A percentile compares a stretch with the other conserved stretches of the same genome.
phyloP scores from a whole-genome alignment of 2,113 vertebrate species.

The Oreotrochilus melanogaster region DNA sequence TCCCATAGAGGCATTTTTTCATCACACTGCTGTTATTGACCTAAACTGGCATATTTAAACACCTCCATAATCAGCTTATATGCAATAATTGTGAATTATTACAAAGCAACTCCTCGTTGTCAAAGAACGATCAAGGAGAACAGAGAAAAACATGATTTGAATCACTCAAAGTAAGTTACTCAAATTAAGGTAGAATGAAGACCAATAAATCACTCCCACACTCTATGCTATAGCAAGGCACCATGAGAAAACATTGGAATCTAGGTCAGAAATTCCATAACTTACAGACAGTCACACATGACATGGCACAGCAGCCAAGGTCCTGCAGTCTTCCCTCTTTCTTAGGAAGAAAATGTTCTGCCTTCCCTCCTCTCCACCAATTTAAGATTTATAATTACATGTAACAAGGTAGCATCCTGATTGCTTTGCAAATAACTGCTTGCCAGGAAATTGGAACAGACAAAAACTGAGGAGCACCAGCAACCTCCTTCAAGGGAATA shows the following conservation, averaged over 20 bases:
- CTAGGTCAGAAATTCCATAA: slow-evolving; percentile 52
- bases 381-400: background rate
- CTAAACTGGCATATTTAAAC: background rate
- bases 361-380: background rate
- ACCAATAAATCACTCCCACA: background rate
- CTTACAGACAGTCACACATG: slow-evolving; percentile 25
- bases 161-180: background rate
- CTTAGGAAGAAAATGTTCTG: background rate
- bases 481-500: background rate
- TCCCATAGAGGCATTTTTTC: background rate
- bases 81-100: background rate
- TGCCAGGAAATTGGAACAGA: background rate
- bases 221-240: background rate
- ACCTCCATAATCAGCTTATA: background rate
- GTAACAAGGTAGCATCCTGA: background rate
- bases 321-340: background rate
- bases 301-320: slow-evolving; percentile 32
- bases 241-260: slow-evolving; percentile 17
- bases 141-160: background rate
- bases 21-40: background rate
- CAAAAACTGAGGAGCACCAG: background rate
- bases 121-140: background rate
- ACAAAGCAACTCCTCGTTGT: background rate
- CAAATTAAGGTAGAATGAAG: background rate
- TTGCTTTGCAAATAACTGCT: background rate